Evolutionary conservation across 2,113 vertebrate species (phyloP), one percentile per base, ranked within the genome.

Genomic region (Chaenocephalus aceratus): DNA sequence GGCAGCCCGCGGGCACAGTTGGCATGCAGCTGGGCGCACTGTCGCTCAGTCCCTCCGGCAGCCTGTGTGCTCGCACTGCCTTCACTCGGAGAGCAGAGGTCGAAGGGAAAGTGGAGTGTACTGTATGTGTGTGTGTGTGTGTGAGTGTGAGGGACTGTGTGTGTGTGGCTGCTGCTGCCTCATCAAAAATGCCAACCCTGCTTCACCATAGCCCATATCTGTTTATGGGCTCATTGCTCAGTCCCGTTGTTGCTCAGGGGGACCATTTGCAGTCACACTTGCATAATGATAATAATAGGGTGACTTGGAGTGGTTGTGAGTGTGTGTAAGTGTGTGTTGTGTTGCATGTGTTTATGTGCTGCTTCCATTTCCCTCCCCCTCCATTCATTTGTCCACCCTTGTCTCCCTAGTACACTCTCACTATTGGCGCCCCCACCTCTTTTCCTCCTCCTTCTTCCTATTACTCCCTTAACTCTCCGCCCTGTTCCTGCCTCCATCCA

Each of bases 21-120:
- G 93, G 88, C 93, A 93, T 90, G 89, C 94, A 94, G 94, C 94
- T 94, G 93, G 93, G 93, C 91, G 91, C 91, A 58, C 86, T 87
- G 92, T 91, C 82, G 78, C 87, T 87, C 77, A 36, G 76, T 90
- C 90, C 93, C 91, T 66, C 85, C 75, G 87, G 93, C 86, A 44
- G 71, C 53, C 84, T 86, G 86, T 88, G 91, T 91, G 91, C 88
- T 85, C 67, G 6, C 89, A 69, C 76, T 86, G 88, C 80, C 87
- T 90, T 87, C 86, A 88, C 86, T 88, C 61, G 26, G 88, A 90
- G 88, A 92, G 88, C 89, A 88, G 90, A 91, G 92, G 92, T 93
- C 89, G 77, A 84, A 90, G 90, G 90, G 75, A 91, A 90, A 85
- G 58, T 82, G 72, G 75, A 78, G 79, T 78, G 73, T 77, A 12